Percentiles rank a stretch among this genome's conserved stretches.
Conservation (phyloP, 2,888 invertebrate species). For the Petrolisthes manimaculis region DNA sequence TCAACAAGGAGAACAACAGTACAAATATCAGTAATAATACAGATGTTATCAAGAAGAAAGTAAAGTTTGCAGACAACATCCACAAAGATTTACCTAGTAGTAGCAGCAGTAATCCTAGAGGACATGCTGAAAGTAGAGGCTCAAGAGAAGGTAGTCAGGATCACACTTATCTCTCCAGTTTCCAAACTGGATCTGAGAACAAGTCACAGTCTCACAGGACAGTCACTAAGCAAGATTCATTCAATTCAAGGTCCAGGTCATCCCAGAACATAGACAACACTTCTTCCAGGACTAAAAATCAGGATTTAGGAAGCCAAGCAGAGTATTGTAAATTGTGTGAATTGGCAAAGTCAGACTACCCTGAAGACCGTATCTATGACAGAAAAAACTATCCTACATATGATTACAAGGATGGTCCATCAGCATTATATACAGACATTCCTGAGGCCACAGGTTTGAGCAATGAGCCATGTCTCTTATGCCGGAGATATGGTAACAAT, state of each 20-base stretch:
- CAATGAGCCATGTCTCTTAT: background rate
- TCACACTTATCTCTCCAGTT: no score
- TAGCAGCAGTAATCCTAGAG: background rate
- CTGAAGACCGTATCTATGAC: background rate
- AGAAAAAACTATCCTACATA: background rate
- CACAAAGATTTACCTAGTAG: background rate
- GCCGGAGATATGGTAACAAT: slow-evolving; percentile 1
- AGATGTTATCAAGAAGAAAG: background rate
- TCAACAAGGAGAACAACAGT: background rate
- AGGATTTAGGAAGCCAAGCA: background rate
- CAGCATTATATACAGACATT: background rate
- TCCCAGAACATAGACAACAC: no score
- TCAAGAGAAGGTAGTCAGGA: no score
- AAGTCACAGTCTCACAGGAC: no score
- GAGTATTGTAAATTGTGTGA: slow-evolving; percentile 7
- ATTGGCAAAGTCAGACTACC: background rate
- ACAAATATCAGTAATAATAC: background rate
- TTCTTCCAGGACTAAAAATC: background rate
- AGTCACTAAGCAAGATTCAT: no score
- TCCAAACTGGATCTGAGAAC: no score
- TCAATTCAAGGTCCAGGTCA: no score
- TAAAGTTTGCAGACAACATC: background rate
- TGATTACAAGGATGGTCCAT: background rate
- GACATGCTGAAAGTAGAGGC: no score
- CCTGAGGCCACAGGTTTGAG: background rate